Evolutionary conservation across 2,113 vertebrate genomes (phyloP).

Genomic region (Tichodroma muraria): DNA sequence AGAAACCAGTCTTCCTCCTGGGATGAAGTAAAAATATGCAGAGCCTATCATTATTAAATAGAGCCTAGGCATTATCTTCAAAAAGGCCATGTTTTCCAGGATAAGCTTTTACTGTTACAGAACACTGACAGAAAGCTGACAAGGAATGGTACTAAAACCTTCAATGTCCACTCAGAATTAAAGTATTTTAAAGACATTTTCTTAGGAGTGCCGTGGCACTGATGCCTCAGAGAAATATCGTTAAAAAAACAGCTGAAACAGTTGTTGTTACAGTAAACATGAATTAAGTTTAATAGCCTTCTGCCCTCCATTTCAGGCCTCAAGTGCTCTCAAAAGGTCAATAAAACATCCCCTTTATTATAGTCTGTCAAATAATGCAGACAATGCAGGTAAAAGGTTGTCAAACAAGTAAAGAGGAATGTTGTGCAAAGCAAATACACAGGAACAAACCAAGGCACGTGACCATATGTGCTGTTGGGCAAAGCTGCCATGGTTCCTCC

Average conservation of each 20-base stretch:
- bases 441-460: neutral
- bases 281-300: neutral
- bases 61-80: neutral
- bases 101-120: neutral
- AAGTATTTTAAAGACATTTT: neutral
- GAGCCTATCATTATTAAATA: too few relatives aligned
- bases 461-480: accelerated
- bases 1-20: neutral
- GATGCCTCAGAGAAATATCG: neutral
- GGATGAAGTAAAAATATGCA: neutral
- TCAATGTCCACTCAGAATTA: neutral
- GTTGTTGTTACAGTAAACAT: slow-evolving; percentile 6
- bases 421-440: neutral
- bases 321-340: slow-evolving; percentile 12
- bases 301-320: neutral
- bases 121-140: neutral
- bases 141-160: neutral
- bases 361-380: slow-evolving; percentile 4
- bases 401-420: neutral
- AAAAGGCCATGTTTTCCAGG: neutral
- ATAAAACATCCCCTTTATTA: slow-evolving; percentile 17
- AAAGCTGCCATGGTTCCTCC: neutral
- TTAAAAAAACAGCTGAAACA: neutral
- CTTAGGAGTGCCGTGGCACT: neutral
- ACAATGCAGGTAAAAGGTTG: slow-evolving; percentile 17